Percentiles rank a stretch among this genome's conserved stretches.
These are phyloP conservation scores for Solea solea DNA, from an alignment of 2,113 vertebrate genomes.

Conservation along the genomic window DNA sequence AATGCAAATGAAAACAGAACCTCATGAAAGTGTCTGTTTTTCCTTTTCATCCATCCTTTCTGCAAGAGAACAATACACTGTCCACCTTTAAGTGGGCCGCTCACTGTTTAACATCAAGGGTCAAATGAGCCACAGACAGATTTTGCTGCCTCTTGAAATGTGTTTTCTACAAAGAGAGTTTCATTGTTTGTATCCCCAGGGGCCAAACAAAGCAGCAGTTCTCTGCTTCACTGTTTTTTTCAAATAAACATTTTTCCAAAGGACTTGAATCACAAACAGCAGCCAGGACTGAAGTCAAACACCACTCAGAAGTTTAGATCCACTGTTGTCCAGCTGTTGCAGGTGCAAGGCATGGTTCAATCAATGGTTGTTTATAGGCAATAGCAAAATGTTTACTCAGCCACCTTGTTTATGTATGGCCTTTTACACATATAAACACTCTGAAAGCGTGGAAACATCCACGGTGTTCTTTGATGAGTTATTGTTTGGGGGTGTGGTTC, in stretches of 20 bases:
- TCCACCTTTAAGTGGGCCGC: slow-evolving; percentile 46
- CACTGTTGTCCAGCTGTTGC: slow-evolving; percentile 62
- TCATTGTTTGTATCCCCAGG: slow-evolving; percentile 49
- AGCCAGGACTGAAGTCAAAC: slow-evolving; percentile 73
- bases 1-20: slow-evolving; percentile 50
- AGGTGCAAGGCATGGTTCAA: slow-evolving; percentile 71
- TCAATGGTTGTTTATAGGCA: slow-evolving; percentile 64
- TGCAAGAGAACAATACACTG: slow-evolving; percentile 37
- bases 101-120: slow-evolving; percentile 33
- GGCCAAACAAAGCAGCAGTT: slow-evolving; percentile 60
- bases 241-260: slow-evolving; percentile 78
- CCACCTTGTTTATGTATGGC: slow-evolving; percentile 58
- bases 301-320: slow-evolving; percentile 60
- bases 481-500: slow-evolving; percentile 37
- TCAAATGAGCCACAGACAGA: slow-evolving; percentile 46
- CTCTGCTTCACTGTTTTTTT: slow-evolving; percentile 54
- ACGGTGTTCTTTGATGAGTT: slow-evolving; percentile 27
- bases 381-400: slow-evolving; percentile 66
- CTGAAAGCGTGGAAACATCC: slow-evolving; percentile 53
- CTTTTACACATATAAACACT: slow-evolving; percentile 62
- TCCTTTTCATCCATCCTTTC: slow-evolving; percentile 34
- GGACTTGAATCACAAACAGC: slow-evolving; percentile 76
- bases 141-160: slow-evolving; percentile 48
- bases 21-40: slow-evolving; percentile 51
- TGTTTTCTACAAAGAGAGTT: slow-evolving; percentile 47